These are phyloP conservation scores for Perodicticus potto DNA, from an alignment of 2,797 vertebrate genomes.

Conservation along the genomic window DNA sequence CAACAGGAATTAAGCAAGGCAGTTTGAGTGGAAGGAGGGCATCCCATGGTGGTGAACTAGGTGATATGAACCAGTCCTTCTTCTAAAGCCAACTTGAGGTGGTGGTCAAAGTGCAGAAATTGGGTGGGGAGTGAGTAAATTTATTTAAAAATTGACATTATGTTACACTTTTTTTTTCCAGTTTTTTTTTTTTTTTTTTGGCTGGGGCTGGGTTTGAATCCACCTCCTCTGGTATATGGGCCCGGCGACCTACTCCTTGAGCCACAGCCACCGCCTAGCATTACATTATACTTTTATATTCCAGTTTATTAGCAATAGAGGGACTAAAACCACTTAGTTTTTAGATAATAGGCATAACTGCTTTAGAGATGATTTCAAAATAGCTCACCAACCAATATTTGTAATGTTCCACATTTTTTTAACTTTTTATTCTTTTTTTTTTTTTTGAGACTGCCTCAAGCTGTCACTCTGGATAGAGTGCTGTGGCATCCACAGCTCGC, in stretches of 20 bases:
- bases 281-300: neutral
- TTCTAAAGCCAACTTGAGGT: neutral
- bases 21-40: neutral
- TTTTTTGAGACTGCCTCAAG: too few relatives aligned
- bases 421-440: too few relatives aligned
- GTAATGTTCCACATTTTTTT: neutral
- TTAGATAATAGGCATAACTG: neutral
- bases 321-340: conserved; percentile 28
- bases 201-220: too few relatives aligned
- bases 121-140: neutral
- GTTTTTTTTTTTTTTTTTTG: neutral
- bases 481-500: too few relatives aligned
- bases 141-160: neutral
- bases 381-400: neutral
- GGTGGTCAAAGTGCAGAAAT: neutral
- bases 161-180: neutral
- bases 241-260: too few relatives aligned
- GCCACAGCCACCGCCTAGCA: too few relatives aligned
- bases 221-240: too few relatives aligned
- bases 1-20: neutral
- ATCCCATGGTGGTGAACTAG: neutral
- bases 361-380: conserved; percentile 52
- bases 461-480: too few relatives aligned
- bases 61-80: neutral
- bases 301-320: neutral